A percentile compares a stretch with the other conserved stretches of the same genome.
These are phyloP conservation scores for Fopius arisanus DNA, from an alignment of 1,140 invertebrate genomes.

Conservation along the genomic window DNA sequence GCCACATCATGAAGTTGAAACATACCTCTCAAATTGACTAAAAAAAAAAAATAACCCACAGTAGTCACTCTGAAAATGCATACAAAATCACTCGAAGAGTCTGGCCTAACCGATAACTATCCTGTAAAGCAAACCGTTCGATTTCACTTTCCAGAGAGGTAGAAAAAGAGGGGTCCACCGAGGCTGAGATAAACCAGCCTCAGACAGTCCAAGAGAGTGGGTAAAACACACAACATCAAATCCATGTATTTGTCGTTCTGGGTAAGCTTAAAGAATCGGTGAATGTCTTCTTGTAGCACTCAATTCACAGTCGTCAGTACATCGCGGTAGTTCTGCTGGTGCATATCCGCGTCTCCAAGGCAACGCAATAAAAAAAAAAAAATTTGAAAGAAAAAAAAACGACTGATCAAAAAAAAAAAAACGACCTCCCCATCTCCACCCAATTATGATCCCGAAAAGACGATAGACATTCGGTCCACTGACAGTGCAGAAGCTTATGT, in stretches of 20 bases:
- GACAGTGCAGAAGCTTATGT: constrained; percentile 19
- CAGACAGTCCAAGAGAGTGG: background rate
- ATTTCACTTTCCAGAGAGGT: background rate
- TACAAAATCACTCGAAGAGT: too few relatives aligned
- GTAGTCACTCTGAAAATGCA: too few relatives aligned
- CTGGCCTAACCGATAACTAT: too few relatives aligned
- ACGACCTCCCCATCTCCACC: too few relatives aligned
- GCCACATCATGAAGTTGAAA: too few relatives aligned
- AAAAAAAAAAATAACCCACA: too few relatives aligned
- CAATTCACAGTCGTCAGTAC: constrained; percentile 44
- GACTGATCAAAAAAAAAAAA: too few relatives aligned
- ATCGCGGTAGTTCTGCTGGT: constrained; percentile 44
- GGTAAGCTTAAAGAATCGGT: constrained; percentile 41
- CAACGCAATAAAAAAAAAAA: too few relatives aligned
- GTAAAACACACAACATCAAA: constrained; percentile 41
- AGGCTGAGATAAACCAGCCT: background rate
- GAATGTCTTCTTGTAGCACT: constrained; percentile 45
- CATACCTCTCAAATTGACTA: too few relatives aligned
- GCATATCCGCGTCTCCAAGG: background rate
- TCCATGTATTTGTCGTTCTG: constrained; percentile 20
- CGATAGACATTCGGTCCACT: background rate
- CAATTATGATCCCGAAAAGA: background rate
- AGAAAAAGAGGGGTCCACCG: background rate
- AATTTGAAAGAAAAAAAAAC: too few relatives aligned
- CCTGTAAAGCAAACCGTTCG: background rate